Evolutionary conservation across 2,797 vertebrate genomes (phyloP).

Genomic region (Rachycentron canadum): DNA sequence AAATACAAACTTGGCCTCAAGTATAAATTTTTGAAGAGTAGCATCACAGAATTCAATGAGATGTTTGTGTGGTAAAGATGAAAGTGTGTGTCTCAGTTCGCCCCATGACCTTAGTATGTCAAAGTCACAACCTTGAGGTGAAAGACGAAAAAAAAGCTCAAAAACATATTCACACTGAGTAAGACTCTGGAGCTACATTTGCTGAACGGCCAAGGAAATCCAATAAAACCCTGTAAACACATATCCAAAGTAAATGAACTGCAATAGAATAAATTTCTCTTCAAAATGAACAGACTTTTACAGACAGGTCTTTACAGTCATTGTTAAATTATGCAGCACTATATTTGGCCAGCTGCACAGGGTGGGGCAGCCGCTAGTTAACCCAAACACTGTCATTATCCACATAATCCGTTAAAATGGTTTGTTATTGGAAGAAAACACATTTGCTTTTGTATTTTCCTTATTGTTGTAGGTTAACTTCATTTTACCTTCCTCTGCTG

Average conservation of each 20-base stretch:
- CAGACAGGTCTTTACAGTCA: background rate
- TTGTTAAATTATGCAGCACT: background rate
- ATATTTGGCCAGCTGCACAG: background rate
- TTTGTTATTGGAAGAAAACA: constrained; percentile 13
- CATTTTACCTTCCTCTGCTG: background rate
- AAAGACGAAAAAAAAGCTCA: constrained; percentile 18
- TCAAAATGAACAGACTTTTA: background rate
- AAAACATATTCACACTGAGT: constrained; percentile 23
- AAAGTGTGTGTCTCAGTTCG: constrained; percentile 4
- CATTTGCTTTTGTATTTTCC: constrained; percentile 13
- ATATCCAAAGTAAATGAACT: constrained; percentile 16
- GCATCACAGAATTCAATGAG: background rate
- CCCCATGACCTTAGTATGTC: background rate
- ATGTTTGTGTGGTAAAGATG: constrained; percentile 3
- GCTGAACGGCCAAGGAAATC: constrained; percentile 11
- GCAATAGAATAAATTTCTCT: background rate
- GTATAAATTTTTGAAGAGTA: background rate
- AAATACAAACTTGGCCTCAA: background rate
- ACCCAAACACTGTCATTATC: background rate
- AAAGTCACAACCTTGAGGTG: constrained; percentile 31
- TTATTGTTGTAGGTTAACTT: background rate
- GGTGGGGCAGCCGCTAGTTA: background rate
- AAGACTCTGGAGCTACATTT: constrained; percentile 26
- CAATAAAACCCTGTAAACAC: constrained; percentile 31
- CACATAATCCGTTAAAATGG: background rate